These are phyloP conservation scores for Druon quercuslanigerum DNA, from an alignment of 1,140 invertebrate genomes.

Conservation along the genomic window DNA sequence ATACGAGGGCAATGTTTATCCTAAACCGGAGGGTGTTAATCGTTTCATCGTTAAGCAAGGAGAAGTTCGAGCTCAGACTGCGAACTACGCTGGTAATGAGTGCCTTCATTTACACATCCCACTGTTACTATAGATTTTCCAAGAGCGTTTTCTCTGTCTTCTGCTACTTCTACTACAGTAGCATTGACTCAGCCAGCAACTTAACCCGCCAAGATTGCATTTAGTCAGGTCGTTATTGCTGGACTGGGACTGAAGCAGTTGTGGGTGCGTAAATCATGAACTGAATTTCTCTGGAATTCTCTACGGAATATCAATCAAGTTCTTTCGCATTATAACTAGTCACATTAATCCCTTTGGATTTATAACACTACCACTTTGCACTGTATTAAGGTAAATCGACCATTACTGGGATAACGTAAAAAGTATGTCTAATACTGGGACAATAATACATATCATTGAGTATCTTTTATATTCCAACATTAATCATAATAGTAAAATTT, in stretches of 20 bases:
- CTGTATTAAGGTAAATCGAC: too few species aligned
- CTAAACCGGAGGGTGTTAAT: neutral
- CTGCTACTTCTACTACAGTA: neutral
- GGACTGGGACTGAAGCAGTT: constrained; percentile 8
- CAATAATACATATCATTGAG: too few species aligned
- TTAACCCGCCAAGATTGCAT: too few species aligned
- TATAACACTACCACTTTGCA: neutral
- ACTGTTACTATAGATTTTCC: neutral
- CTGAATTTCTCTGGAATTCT: neutral
- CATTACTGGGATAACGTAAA: too few species aligned
- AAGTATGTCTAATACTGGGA: too few species aligned
- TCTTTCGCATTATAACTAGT: constrained; percentile 16
- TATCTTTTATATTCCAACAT: too few species aligned
- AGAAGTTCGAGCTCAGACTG: too few species aligned
- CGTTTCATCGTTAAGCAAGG: neutral
- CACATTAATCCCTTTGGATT: neutral
- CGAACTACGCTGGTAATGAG: neutral
- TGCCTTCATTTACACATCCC: neutral
- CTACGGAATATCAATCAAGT: constrained; percentile 15
- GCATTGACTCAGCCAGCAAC: too few species aligned
- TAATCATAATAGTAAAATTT: too few species aligned
- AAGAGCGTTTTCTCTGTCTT: neutral
- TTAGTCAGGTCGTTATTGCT: neutral
- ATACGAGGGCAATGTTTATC: neutral
- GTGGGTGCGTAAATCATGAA: constrained; percentile 16